Conservation (phyloP, 1,140 invertebrate species). For the Melipona quadrifasciata region DNA sequence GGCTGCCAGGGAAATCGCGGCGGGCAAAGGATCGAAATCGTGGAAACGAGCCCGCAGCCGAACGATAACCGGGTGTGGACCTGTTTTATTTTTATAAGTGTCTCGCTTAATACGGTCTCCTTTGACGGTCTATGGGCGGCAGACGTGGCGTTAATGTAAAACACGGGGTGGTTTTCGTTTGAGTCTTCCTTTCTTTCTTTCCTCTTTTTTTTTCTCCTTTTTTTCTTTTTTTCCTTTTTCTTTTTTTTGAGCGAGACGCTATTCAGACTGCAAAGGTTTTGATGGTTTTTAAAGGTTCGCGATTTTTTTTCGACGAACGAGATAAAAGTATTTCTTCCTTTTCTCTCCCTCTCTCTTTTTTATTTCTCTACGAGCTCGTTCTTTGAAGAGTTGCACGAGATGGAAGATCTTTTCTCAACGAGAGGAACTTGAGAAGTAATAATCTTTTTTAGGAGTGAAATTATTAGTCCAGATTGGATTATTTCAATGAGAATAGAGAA, state of each 20-base stretch:
- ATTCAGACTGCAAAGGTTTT: not conserved
- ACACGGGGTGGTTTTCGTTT: not conserved
- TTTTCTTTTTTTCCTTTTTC: too few species aligned
- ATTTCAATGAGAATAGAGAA: not conserved
- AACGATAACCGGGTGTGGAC: conserved; percentile 26
- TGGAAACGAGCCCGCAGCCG: conserved; percentile 11
- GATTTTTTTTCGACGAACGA: not conserved
- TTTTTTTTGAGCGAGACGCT: not conserved
- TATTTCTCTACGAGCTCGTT: not conserved
- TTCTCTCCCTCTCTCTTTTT: too few species aligned
- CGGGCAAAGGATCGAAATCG: conserved; percentile 26
- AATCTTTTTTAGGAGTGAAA: not conserved
- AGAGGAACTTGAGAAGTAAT: too few species aligned
- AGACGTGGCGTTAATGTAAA: not conserved
- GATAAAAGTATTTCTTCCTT: not conserved
- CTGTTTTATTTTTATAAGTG: conserved; percentile 39
- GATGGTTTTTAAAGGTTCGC: not conserved
- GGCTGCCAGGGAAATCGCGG: conserved; percentile 1
- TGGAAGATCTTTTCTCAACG: not conserved
- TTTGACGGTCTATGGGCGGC: not conserved
- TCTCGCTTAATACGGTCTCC: conserved; percentile 12
- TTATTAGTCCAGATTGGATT: not conserved
- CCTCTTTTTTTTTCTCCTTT: too few species aligned
- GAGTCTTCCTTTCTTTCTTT: too few species aligned
- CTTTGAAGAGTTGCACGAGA: not conserved